phyloP scores from a whole-genome alignment of 2,888 invertebrate species.

The Aphidoletes aphidimyza region DNA sequence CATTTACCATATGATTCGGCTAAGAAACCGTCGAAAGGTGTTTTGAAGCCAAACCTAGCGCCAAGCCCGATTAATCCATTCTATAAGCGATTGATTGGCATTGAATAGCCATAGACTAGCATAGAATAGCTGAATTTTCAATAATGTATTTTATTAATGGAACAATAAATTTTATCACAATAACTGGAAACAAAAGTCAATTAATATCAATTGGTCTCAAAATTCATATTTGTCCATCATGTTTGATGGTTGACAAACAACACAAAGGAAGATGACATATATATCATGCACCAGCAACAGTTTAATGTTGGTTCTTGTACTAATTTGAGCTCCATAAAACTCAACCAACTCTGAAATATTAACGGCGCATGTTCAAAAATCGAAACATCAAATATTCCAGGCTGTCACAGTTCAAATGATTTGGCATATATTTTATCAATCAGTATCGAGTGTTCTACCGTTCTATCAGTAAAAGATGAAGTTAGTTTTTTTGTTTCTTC shows the following conservation, averaged over 20 bases:
- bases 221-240: no score
- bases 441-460: no score
- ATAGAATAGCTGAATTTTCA: background rate
- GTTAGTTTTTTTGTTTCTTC: no score
- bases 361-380: background rate
- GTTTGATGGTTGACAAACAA: no score
- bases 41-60: constrained; percentile 75
- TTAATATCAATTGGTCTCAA: background rate
- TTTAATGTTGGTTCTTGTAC: background rate
- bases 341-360: background rate
- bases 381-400: constrained; percentile 7
- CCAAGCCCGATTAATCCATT: constrained; percentile 83
- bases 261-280: background rate
- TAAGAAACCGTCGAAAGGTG: constrained; percentile 75
- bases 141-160: background rate
- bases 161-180: constrained; percentile 13
- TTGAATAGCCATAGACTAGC: no score
- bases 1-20: constrained; percentile 79
- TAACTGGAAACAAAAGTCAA: background rate
- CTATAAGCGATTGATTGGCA: constrained; percentile 70
- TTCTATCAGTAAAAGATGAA: no score
- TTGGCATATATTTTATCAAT: no score
- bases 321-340: background rate
- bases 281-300: no score
- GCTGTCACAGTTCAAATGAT: no score